Evolutionary conservation across 2,888 invertebrate species (phyloP).

Genomic region (Nudaria mundana): DNA sequence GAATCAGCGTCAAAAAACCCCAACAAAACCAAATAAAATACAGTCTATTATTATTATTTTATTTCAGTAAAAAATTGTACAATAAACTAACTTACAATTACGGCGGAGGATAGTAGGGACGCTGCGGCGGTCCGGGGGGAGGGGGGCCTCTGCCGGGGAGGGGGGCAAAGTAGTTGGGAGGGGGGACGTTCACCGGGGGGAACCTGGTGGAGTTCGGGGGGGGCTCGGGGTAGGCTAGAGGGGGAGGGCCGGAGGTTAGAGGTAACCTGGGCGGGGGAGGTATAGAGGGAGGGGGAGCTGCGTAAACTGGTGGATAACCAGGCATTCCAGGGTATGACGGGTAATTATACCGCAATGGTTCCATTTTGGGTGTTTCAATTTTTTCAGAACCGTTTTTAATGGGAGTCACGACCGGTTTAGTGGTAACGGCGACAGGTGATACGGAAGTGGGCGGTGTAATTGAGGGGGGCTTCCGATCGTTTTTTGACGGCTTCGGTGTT

Average conservation of each 20-base stretch:
- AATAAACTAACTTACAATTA: conserved; percentile 52
- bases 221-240: conserved; percentile 67
- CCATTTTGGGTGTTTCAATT: conserved; percentile 56
- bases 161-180: conserved; percentile 62
- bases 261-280: conserved; percentile 57
- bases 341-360: conserved; percentile 55
- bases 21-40: conserved; percentile 35
- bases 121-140: conserved; percentile 55
- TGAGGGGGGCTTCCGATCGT: conserved; percentile 76
- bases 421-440: conserved; percentile 64
- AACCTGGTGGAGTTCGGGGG: conserved; percentile 57
- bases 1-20: too few relatives aligned
- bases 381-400: conserved; percentile 69
- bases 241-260: conserved; percentile 30
- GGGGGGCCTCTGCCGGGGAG: conserved; percentile 45
- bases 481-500: conserved; percentile 72
- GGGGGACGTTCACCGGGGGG: conserved; percentile 64
- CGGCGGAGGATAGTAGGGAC: conserved; percentile 71
- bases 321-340: conserved; percentile 60
- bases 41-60: conserved; percentile 58
- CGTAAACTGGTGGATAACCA: conserved; percentile 57
- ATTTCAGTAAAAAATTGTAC: conserved; percentile 68
- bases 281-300: conserved; percentile 57
- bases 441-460: conserved; percentile 75
- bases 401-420: conserved; percentile 53